These are phyloP conservation scores for Bubo scandiacus DNA, from an alignment of 2,113 vertebrate species.

Conservation along the genomic window DNA sequence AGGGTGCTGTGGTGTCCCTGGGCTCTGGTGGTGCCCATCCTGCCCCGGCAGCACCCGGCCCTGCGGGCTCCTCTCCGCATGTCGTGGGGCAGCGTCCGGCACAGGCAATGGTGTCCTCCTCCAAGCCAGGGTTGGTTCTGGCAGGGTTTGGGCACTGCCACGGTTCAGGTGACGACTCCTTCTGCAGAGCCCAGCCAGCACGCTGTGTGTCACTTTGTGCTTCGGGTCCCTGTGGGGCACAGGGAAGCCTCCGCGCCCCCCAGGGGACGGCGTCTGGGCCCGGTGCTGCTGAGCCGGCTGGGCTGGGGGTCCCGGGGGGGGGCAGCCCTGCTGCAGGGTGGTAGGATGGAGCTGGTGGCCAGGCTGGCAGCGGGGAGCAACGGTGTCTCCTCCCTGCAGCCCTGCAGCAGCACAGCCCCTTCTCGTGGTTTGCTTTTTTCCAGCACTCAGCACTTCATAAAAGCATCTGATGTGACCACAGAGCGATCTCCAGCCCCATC, in stretches of 20 bases:
- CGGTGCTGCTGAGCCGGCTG: accelerated
- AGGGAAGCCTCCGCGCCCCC: background rate
- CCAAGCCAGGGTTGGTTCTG: background rate
- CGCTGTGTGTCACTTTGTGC: accelerated
- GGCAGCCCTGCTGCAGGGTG: background rate
- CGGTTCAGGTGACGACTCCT: background rate
- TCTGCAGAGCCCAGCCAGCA: background rate
- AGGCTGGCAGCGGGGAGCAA: background rate
- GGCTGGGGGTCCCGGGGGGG: background rate
- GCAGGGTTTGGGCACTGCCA: background rate
- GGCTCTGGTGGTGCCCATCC: accelerated
- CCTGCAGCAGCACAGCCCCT: background rate
- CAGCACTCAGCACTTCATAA: conserved; percentile 45
- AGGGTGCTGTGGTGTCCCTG: background rate
- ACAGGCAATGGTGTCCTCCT: background rate
- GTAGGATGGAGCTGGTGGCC: background rate
- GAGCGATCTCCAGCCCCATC: conserved; percentile 34
- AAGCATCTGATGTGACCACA: conserved; percentile 42
- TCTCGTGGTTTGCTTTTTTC: conserved; percentile 25
- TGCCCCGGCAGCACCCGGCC: background rate
- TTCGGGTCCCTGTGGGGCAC: accelerated
- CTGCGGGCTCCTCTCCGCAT: background rate
- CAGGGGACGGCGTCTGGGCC: accelerated
- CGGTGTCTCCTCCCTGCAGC: background rate
- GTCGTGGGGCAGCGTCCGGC: accelerated